Conservation (phyloP, 37 sponge, comb jelly and placozoan genomes). For the Agelas oroides region DNA sequence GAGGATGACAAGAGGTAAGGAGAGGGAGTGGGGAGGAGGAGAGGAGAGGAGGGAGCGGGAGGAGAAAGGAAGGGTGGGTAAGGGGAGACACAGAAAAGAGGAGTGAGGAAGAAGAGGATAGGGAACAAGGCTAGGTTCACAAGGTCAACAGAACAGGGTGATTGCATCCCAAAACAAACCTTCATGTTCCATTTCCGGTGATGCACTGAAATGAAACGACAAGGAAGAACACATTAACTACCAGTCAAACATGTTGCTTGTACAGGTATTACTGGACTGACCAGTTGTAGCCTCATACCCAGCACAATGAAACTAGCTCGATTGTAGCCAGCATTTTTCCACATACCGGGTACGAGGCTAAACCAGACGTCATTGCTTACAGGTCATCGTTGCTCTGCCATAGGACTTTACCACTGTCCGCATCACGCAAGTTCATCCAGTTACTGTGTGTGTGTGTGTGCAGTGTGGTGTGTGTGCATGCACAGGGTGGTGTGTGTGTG, state of each 20-base stretch:
- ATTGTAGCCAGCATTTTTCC: too few species aligned
- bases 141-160: not conserved
- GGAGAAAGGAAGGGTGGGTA: not conserved
- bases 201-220: conserved; percentile 4
- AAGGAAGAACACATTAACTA: too few species aligned
- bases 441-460: conserved; percentile 52
- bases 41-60: not conserved
- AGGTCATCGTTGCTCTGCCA: conserved; percentile 95
- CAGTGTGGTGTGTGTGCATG: too few species aligned
- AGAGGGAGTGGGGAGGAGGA: too few species aligned
- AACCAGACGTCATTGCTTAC: conserved; percentile 79
- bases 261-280: too few species aligned
- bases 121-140: not conserved
- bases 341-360: too few species aligned
- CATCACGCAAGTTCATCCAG: conserved; percentile 98
- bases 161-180: conserved; percentile 25
- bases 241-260: too few species aligned
- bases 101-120: not conserved
- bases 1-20: too few species aligned
- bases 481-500: not conserved
- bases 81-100: not conserved
- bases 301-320: too few species aligned
- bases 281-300: too few species aligned
- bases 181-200: conserved; percentile 50
- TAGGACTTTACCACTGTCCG: conserved; percentile 86